Evolutionary conservation across 2,113 vertebrate species (phyloP).

Genomic region (Dinomys branickii): DNA sequence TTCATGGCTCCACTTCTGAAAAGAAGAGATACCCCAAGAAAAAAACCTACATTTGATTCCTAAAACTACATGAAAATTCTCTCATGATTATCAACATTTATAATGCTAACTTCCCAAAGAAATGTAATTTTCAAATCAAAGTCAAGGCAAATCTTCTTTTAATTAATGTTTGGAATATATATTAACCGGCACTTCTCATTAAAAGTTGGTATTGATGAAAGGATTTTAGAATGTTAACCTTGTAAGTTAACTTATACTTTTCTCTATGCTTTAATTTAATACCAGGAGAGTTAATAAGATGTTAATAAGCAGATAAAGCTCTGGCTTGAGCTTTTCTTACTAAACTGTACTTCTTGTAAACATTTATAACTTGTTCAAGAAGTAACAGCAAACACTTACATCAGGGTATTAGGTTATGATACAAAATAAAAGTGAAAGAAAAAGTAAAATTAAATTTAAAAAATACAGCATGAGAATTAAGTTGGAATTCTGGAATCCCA

Average conservation of each 20-base stretch:
- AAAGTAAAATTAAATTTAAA: neutral
- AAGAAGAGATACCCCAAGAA: neutral
- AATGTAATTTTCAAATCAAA: constrained; percentile 37
- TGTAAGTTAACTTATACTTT: neutral
- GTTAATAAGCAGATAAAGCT: constrained; percentile 17
- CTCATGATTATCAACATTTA: neutral
- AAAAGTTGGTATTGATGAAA: neutral
- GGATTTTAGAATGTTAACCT: constrained; percentile 13
- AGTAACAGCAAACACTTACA: neutral
- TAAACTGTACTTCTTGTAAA: constrained; percentile 12
- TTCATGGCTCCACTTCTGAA: neutral
- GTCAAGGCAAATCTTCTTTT: neutral
- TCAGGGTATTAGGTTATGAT: constrained; percentile 15
- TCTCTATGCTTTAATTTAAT: neutral
- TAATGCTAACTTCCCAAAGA: neutral
- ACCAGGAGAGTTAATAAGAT: neutral
- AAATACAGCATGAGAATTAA: neutral
- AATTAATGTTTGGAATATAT: neutral
- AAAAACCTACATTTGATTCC: neutral
- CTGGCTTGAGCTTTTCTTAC: constrained; percentile 11
- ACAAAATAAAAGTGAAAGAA: constrained; percentile 38
- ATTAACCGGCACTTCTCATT: neutral
- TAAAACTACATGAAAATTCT: constrained; percentile 31
- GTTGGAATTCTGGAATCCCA: neutral
- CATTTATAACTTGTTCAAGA: constrained; percentile 45